Percentiles rank a stretch among this genome's conserved stretches.
phyloP scores from a whole-genome alignment of 2,113 vertebrate species.

The Delphinus delphis region DNA sequence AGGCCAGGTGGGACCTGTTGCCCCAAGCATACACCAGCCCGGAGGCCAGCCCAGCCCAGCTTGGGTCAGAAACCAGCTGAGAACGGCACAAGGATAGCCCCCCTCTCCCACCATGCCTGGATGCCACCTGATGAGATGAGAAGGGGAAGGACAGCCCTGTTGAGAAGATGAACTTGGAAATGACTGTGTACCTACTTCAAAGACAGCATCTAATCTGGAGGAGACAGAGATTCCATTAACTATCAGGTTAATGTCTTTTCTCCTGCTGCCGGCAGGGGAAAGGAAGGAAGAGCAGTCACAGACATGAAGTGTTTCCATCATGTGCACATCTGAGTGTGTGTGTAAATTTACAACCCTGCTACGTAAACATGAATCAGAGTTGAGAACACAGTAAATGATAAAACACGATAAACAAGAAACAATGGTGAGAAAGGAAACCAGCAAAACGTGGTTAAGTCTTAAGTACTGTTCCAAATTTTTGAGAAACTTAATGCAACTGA shows the following conservation, averaged over 20 bases:
- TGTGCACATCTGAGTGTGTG: not conserved
- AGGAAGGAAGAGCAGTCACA: not conserved
- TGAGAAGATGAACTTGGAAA: slow-evolving; percentile 1
- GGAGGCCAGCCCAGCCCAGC: not conserved
- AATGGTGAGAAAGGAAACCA: not conserved
- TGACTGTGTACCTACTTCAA: not conserved
- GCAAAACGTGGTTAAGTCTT: not conserved
- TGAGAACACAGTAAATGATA: not conserved
- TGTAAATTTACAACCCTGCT: not conserved
- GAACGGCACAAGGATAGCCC: not conserved
- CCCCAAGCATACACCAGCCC: not conserved
- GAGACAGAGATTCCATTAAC: not conserved
- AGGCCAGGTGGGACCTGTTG: not conserved
- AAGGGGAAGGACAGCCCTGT: not conserved
- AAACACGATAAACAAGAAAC: not conserved
- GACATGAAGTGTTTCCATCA: not conserved
- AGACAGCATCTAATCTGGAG: not conserved
- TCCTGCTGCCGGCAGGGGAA: not conserved
- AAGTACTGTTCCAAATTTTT: not conserved
- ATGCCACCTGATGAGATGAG: not conserved
- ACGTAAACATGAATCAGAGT: not conserved
- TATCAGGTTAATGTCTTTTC: not conserved
- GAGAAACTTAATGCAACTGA: not conserved
- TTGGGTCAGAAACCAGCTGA: not conserved
- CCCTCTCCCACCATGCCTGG: not conserved